A percentile compares a stretch with the other conserved stretches of the same genome.
phyloP scores from a whole-genome alignment of 1,140 invertebrate genomes.

The Cephus cinctus region DNA sequence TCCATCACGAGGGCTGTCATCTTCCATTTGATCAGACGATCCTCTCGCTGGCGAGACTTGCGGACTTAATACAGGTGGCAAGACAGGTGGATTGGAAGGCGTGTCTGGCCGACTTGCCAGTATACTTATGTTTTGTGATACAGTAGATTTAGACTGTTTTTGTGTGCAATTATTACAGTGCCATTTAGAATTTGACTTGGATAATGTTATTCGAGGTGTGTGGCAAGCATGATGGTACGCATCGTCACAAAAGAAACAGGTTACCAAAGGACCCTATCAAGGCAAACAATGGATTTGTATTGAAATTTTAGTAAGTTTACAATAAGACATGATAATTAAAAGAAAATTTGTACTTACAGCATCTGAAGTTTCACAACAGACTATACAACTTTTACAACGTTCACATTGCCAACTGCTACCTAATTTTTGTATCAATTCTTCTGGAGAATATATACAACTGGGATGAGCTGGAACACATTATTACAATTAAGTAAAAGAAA shows the following conservation, averaged over 20 bases:
- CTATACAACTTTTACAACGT: conserved; percentile 69
- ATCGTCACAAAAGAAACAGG: conserved; percentile 80
- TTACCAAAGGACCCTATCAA: conserved; percentile 59
- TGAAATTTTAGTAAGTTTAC: too few species aligned
- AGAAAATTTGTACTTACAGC: conserved; percentile 65
- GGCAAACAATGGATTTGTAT: conserved; percentile 2
- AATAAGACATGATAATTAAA: too few species aligned
- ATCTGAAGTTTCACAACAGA: conserved; percentile 71
- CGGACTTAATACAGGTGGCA: conserved; percentile 47
- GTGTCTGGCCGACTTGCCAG: conserved; percentile 36
- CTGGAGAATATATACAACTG: conserved; percentile 64
- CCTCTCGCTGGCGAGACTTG: conserved; percentile 45
- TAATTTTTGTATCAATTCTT: conserved; percentile 64
- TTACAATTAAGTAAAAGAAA: conserved; percentile 10
- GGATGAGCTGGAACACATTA: conserved; percentile 60
- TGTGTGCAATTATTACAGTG: conserved; percentile 43
- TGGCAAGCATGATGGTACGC: conserved; percentile 80
- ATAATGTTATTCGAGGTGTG: conserved; percentile 56
- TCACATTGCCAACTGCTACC: conserved; percentile 73
- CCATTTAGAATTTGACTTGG: conserved; percentile 44
- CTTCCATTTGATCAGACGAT: conserved; percentile 41
- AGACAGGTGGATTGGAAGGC: conserved; percentile 32
- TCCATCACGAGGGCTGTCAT: conserved; percentile 31
- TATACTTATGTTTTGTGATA: conserved; percentile 19
- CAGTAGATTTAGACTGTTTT: conserved; percentile 31